Percentiles rank a stretch among this genome's conserved stretches.
phyloP scores from a whole-genome alignment of 2,888 invertebrate genomes.

The Entomobrya proxima region DNA sequence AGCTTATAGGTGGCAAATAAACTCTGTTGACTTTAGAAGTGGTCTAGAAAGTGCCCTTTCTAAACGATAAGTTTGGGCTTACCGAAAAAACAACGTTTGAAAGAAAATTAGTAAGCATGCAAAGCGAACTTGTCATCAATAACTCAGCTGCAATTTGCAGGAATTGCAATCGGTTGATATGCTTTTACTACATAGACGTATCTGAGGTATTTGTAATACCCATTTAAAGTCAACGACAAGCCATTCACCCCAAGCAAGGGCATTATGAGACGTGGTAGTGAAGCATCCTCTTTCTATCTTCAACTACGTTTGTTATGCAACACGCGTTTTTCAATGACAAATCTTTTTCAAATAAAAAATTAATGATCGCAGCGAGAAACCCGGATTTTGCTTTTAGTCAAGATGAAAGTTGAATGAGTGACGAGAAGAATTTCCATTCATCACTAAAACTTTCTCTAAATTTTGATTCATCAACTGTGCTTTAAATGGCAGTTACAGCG shows the following conservation, averaged over 20 bases:
- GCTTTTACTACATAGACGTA: too few relatives aligned
- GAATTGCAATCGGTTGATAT: too few relatives aligned
- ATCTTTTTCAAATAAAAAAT: constrained; percentile 25
- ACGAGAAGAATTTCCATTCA: constrained; percentile 24
- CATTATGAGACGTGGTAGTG: too few relatives aligned
- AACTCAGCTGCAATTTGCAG: too few relatives aligned
- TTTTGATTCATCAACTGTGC: constrained; percentile 47
- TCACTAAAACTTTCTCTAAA: constrained; percentile 26
- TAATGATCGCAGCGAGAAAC: constrained; percentile 45
- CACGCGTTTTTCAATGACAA: background rate
- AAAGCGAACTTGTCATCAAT: background rate
- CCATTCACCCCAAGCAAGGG: too few relatives aligned
- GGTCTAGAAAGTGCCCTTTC: constrained; percentile 11
- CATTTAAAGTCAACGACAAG: too few relatives aligned
- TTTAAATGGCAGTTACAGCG: constrained; percentile 42
- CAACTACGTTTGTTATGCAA: background rate
- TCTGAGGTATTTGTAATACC: too few relatives aligned
- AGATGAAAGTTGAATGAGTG: constrained; percentile 14
- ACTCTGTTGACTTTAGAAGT: background rate
- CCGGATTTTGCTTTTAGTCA: background rate
- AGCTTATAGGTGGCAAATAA: background rate
- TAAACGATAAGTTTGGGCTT: background rate
- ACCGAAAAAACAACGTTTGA: background rate
- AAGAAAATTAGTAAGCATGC: background rate
- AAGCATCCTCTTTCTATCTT: background rate